A percentile compares a stretch with the other conserved stretches of the same genome.
These are phyloP conservation scores for Diarsia dahlii DNA, from an alignment of 2,888 invertebrate genomes.

Conservation along the genomic window DNA sequence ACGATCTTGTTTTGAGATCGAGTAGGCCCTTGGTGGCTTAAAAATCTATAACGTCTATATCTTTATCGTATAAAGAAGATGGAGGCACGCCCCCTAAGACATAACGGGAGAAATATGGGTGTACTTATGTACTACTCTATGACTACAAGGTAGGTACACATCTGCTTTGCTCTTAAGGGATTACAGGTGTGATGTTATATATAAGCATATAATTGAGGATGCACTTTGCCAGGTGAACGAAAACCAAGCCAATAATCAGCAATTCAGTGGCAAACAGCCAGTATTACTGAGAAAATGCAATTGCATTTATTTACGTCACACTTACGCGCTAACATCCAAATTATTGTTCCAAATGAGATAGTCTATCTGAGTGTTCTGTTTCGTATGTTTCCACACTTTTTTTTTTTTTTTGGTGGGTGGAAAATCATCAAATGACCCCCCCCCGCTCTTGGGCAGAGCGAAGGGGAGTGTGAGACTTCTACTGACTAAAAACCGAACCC, in stretches of 20 bases:
- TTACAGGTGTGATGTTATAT: not conserved
- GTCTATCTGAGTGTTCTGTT: not conserved
- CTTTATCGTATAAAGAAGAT: too few relatives aligned
- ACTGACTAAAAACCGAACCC: too few relatives aligned
- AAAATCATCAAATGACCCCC: too few relatives aligned
- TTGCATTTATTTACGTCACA: conserved; percentile 35
- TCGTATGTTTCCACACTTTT: not conserved
- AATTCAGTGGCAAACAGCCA: conserved; percentile 44
- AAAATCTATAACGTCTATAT: too few relatives aligned
- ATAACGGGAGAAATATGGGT: not conserved
- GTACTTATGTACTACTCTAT: too few relatives aligned
- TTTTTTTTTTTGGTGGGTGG: too few relatives aligned
- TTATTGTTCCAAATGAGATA: conserved; percentile 17
- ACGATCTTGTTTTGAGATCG: too few relatives aligned
- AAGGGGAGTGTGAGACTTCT: too few relatives aligned
- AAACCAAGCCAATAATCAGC: conserved; percentile 9
- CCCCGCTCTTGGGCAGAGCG: too few relatives aligned
- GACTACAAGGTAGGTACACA: not conserved
- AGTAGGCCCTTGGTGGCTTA: too few relatives aligned
- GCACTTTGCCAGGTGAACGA: conserved; percentile 14
- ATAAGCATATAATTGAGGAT: conserved; percentile 7
- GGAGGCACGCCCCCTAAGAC: not conserved
- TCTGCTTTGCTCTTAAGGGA: not conserved
- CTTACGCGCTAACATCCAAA: not conserved
- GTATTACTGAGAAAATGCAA: conserved; percentile 34